Conservation (phyloP, 2,113 vertebrate species). For the Tragelaphus strepsiceros region DNA sequence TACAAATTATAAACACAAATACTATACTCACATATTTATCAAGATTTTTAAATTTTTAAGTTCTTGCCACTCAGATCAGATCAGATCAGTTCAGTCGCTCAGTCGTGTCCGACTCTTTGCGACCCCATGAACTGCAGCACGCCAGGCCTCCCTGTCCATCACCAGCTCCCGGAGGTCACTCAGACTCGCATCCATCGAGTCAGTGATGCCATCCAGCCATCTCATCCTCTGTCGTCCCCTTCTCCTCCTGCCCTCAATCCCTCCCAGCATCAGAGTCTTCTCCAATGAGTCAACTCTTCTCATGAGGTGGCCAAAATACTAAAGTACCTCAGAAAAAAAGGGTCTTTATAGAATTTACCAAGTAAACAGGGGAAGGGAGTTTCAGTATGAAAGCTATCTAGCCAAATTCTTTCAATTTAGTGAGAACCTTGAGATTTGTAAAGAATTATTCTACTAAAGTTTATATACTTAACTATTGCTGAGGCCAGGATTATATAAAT, state of each 20-base stretch:
- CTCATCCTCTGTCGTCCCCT: no score
- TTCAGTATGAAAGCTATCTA: background rate
- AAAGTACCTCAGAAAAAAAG: background rate
- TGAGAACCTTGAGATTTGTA: background rate
- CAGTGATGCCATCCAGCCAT: no score
- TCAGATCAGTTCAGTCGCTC: no score
- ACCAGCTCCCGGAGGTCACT: no score
- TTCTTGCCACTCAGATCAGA: background rate
- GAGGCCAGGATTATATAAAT: background rate
- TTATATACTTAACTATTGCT: background rate
- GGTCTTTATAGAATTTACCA: background rate
- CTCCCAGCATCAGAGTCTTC: no score
- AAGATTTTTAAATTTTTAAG: background rate
- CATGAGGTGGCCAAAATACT: background rate
- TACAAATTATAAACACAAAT: background rate
- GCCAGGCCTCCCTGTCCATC: no score
- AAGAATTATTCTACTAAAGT: background rate
- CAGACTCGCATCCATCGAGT: no score
- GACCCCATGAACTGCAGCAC: no score
- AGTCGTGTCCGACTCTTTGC: no score
- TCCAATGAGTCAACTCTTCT: no score
- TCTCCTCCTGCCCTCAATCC: no score
- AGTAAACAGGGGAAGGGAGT: background rate
- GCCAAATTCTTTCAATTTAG: background rate
- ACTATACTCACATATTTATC: background rate